phyloP scores from a whole-genome alignment of 1,140 invertebrate genomes.

The Panagrolaimus sp. region DNA sequence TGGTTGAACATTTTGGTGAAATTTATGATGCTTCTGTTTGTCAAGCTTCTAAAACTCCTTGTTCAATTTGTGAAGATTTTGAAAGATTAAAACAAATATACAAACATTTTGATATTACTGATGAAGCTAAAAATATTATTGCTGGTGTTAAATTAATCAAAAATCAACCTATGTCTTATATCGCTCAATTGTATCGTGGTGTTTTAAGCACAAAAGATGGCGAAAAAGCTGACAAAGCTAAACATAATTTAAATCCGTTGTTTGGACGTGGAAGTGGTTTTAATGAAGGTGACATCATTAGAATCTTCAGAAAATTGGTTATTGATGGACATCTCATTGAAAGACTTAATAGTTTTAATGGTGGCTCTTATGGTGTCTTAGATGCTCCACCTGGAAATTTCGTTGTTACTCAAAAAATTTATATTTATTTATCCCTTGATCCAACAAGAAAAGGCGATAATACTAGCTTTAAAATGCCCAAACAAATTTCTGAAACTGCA shows the following conservation, averaged over 20 bases:
- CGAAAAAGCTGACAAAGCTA: background rate
- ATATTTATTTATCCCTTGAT: too few species aligned
- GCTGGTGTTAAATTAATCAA: background rate
- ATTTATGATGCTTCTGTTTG: constrained; percentile 14
- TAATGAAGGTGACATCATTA: background rate
- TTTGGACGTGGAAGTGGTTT: background rate
- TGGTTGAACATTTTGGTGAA: constrained; percentile 51
- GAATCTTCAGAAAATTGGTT: background rate
- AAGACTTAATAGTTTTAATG: background rate
- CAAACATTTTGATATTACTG: constrained; percentile 6
- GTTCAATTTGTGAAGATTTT: background rate
- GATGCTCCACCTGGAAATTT: too few species aligned
- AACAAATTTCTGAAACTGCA: too few species aligned
- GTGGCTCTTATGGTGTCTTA: too few species aligned
- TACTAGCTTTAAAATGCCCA: too few species aligned
- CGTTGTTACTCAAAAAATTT: too few species aligned
- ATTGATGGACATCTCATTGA: background rate
- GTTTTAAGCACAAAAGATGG: background rate
- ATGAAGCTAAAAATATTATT: background rate
- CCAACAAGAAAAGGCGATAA: too few species aligned
- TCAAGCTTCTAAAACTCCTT: background rate
- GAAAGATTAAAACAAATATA: background rate
- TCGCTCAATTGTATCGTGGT: background rate
- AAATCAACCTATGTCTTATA: background rate
- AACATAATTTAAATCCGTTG: background rate